Base-by-base conservation (phyloP, 2,888 invertebrate species). In the Belgica antarctica region DNA sequence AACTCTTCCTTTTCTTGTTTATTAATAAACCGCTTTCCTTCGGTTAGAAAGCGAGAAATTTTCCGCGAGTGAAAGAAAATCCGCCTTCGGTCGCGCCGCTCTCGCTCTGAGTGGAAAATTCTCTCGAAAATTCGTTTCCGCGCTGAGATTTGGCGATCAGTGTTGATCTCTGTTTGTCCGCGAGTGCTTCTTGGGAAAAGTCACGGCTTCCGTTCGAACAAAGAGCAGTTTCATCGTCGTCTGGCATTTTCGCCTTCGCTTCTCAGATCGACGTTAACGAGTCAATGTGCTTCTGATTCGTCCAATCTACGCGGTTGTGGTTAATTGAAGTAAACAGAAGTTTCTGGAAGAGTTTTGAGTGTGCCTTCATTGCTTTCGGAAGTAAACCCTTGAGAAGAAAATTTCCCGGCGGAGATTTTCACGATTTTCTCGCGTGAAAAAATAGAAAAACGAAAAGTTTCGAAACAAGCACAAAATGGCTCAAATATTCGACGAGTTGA, bases 1-100 rank as follows among this genome's bases (percentile, higher is more conserved):
- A 17, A 19, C 17, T 19, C n/a, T 59, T 22, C n/a, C 22, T 22
- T 59, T 27, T 46, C 34, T 31, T n/a, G 15, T 19, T 59, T 59
- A 59, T 59, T 59, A 59, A 59, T 59, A 59, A 59, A 59, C 15
- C 59, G 27, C 27, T 59, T 59, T 59, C 15, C 59, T 2, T 59
- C 59, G 22, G 17, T 52, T 22, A 10, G 8, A 41, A 41, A 41
- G 41, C 3, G 8, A 52, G 15, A 15, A 27, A 59, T 22, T 19
- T 52, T 52, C 22, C 15, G 7, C n/a, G 4, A 46, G 46, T 15
- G 17, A 46, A 31, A 12, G 34, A 31, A 31, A 31, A 31, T 31
- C 34, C 12, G 34, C 34, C n/a, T n/a, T 31, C 5, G 12, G 34
- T 31, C 12, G 12, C 5, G 4, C 4, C 12, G 7, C 25, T 59